A percentile compares a stretch with the other conserved stretches of the same genome.
These are phyloP conservation scores for Meteorus sp. DNA, from an alignment of 1,140 invertebrate genomes.

Conservation along the genomic window DNA sequence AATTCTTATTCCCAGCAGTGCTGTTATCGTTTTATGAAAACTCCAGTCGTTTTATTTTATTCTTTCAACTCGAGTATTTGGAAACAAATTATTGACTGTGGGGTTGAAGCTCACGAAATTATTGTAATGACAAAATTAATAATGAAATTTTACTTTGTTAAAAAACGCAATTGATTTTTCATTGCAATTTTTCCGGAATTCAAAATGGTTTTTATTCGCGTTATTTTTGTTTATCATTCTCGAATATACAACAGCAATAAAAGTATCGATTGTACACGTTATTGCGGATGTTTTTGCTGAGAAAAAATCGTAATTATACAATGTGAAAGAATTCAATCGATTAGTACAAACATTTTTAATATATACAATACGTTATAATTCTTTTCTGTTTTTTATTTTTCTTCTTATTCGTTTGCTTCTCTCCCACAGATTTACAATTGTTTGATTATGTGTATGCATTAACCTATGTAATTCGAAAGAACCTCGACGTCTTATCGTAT, in stretches of 20 bases:
- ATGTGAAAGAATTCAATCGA: slow-evolving; percentile 24
- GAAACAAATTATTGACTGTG: too few relatives aligned
- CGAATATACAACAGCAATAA: not conserved
- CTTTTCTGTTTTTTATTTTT: not conserved
- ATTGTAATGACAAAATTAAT: too few relatives aligned
- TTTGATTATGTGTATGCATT: not conserved
- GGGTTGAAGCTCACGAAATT: too few relatives aligned
- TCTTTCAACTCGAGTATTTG: too few relatives aligned
- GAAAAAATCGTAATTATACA: not conserved
- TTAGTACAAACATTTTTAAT: slow-evolving; percentile 18
- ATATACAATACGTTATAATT: too few relatives aligned
- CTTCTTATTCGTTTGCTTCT: not conserved
- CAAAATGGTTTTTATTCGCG: not conserved
- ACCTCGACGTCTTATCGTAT: slow-evolving; percentile 5
- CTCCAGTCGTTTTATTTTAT: too few relatives aligned
- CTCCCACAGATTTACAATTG: slow-evolving; percentile 15
- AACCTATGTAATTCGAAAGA: too few relatives aligned
- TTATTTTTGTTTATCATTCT: slow-evolving; percentile 3
- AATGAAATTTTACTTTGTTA: too few relatives aligned
- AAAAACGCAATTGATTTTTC: too few relatives aligned
- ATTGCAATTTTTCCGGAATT: too few relatives aligned
- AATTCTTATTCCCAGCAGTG: not conserved
- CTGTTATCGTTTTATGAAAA: not conserved
- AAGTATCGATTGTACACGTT: slow-evolving; percentile 19
- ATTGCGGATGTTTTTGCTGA: slow-evolving; percentile 24